Conservation (phyloP, 2,888 invertebrate genomes). For the Stenolophus ochropezus region DNA sequence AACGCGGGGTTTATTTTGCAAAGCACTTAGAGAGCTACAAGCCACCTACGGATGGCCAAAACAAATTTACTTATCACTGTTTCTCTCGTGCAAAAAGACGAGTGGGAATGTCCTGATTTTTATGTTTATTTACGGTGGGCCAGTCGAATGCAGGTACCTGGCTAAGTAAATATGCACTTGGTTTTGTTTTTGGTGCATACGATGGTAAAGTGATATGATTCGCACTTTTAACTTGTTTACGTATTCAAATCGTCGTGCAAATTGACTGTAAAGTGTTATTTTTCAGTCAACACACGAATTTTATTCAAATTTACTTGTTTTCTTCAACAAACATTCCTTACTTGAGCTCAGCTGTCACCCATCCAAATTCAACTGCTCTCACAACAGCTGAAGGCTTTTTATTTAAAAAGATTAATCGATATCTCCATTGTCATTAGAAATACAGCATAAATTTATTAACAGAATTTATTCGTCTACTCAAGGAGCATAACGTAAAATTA, state of each 20-base stretch:
- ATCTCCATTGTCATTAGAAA: no score
- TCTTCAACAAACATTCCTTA: not conserved
- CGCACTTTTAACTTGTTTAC: constrained; percentile 30
- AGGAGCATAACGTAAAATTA: no score
- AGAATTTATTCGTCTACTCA: no score
- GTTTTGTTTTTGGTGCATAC: constrained; percentile 12
- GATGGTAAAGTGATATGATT: constrained; percentile 25
- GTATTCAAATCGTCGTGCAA: constrained; percentile 8
- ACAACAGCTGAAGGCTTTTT: no score
- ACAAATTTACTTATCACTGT: constrained; percentile 54
- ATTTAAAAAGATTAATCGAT: no score
- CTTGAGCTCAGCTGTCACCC: no score
- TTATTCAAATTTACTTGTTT: constrained; percentile 2
- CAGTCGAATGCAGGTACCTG: constrained; percentile 10
- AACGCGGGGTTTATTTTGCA: not conserved
- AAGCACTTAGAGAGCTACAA: no score
- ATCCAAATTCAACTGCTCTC: no score
- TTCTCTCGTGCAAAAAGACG: not conserved
- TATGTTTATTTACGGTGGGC: constrained; percentile 26
- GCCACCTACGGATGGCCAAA: constrained; percentile 16
- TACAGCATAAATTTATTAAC: no score
- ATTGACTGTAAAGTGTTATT: constrained; percentile 18
- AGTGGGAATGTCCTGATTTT: constrained; percentile 18
- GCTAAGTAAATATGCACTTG: constrained; percentile 27
- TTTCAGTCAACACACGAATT: not conserved